These are phyloP conservation scores for Thryonomys swinderianus DNA, from an alignment of 2,113 vertebrate species.

Conservation along the genomic window DNA sequence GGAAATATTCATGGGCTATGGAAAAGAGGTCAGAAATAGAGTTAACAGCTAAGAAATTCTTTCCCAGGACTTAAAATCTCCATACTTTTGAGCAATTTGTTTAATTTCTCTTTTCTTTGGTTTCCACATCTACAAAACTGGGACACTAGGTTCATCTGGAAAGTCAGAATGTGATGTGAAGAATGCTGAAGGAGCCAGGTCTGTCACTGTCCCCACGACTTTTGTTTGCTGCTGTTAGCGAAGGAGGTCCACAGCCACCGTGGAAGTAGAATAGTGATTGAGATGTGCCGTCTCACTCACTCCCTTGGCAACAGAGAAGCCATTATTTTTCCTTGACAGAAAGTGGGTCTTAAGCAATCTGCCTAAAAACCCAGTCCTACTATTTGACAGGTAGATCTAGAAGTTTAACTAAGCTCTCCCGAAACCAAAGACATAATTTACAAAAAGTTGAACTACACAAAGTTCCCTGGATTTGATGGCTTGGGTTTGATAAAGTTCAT, in stretches of 20 bases:
- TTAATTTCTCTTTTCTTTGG: neutral
- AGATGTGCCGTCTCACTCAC: neutral
- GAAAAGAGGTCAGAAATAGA: neutral
- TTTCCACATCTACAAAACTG: neutral
- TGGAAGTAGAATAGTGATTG: too few species aligned
- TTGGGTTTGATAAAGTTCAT: neutral
- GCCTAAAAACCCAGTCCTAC: neutral
- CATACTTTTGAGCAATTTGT: neutral
- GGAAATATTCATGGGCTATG: neutral
- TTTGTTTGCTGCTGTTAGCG: neutral
- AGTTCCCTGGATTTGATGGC: neutral
- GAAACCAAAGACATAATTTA: neutral
- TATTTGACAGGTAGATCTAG: neutral
- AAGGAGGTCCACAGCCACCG: too few species aligned
- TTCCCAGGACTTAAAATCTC: neutral
- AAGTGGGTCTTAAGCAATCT: neutral
- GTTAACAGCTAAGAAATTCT: neutral
- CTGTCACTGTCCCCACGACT: neutral
- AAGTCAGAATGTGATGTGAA: neutral
- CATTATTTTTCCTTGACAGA: neutral
- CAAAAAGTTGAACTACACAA: neutral
- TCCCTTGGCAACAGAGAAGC: neutral
- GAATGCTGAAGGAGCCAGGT: neutral
- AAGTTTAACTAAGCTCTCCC: neutral
- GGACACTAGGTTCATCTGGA: neutral